Base-by-base conservation (phyloP, 2,113 vertebrate genomes). In the Myotis lucifugus region DNA sequence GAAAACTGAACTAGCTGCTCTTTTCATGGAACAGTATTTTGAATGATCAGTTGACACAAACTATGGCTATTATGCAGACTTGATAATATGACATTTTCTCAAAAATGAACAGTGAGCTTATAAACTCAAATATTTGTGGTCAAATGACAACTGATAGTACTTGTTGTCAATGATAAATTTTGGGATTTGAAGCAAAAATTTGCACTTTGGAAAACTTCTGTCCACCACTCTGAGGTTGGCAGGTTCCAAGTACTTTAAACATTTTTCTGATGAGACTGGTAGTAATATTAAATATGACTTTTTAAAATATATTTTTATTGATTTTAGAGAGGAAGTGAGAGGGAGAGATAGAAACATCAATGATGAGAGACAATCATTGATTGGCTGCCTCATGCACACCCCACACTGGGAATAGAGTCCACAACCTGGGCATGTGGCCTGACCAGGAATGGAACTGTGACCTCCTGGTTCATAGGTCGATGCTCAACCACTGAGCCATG, bases 131-230 rank as follows among this genome's bases (percentile, higher is more conserved):
- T 82, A 72, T 90, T 86, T 93, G 32, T 27, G 77, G 48, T 67
- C n/a, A 79, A 67, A 40, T 78, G 52, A 76, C 76, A 83, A 92
- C 50, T 37, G 18, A 90, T 4, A 92, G 73, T 82, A 64, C 76
- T 90, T 90, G 37, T 48, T 66, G 42, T 46, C 34, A 81, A 61
- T 34, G 66, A 88, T 76, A 69, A 74, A 50, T 84, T 74, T 81
- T 29, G 29, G 18, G 34, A 40, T 91, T 91, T 94, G 29, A 90
- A 88, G 72, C 17, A 56, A 88, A 94, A 91, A n/a, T 93, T 25
- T 46, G 48, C 82, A 73, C 70, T 95, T 67, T 90, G 18, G 46
- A 87, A 94, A 92, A 87, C 40, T 73, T 92, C 17, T 46, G 56
- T 78, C 27, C 32, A 87, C 27, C 54, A 87, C 88, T 78, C 2